Evolutionary conservation across 2,888 invertebrate genomes (phyloP), one percentile per base, ranked within the genome.

Genomic region (Gastrophysa polygoni): DNA sequence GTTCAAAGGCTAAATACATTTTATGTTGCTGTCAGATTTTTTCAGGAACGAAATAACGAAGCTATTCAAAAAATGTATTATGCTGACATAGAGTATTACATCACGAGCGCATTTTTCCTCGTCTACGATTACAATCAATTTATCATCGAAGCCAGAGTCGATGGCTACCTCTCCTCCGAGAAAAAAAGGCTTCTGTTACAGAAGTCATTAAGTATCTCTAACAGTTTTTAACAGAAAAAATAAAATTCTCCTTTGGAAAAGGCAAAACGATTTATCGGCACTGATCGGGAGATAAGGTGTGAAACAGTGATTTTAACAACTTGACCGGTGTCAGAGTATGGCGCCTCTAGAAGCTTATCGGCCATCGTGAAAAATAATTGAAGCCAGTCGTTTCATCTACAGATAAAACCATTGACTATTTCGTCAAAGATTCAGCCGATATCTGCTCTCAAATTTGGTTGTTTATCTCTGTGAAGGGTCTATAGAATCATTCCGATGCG

Each of bases 331-430:
- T 74, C 71, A 67, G 68, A 67, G 67, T 67, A 69, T 73, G 75
- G 76, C 76, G 75, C 73, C 76, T 74, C 65, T 71, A 69, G 70
- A 71, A 71, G 68, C 70, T 73, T 75, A 74, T 75, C 74, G 69
- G 43, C 57, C 61, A 63, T 72, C 74, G 70, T 73, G 73, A 75
- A 75, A 66, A 63, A 63, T 63, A 63, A 63, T 63, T 63, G 59
- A 59, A 63, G 47, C 38, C 21, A 47, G 18, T 28, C 32, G 58
- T 46, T 55, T 55, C 54, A 58, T 63, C 62, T 54, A 32, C 24
- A 24, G 24, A 24, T 24, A 24, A 7, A 24, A 7, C 24, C 24
- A 24, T 24, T 24, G 24, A 24, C 24, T 24, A 24, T 24, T 24
- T 24, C 3, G 24, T 24, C 24, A 24, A 3, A 5, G 24, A 24